Conservation (phyloP, 2,888 invertebrate genomes). For the Mimachlamys varia region DNA sequence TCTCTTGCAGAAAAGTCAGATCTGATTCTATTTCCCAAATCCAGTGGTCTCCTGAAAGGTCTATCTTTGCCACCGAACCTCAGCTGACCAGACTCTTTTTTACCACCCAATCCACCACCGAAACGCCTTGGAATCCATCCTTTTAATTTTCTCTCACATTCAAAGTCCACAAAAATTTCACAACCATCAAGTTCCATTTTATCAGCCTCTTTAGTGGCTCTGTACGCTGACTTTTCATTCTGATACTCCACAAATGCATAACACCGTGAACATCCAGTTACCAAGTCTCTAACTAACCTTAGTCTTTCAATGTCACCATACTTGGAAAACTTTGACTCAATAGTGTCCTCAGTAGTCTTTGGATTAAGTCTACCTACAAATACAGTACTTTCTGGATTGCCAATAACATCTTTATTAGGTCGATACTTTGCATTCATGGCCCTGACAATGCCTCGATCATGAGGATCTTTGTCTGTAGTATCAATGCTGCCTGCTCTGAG, state of each 20-base stretch:
- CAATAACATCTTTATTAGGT: constrained; percentile 83
- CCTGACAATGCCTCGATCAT: constrained; percentile 89
- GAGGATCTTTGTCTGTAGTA: constrained; percentile 91
- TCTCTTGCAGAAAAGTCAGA: constrained; percentile 48
- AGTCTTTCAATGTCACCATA: constrained; percentile 87
- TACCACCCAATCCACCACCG: constrained; percentile 94
- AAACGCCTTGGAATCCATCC: constrained; percentile 93
- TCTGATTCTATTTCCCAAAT: constrained; percentile 55
- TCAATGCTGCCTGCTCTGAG: constrained; percentile 93
- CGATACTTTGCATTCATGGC: constrained; percentile 85
- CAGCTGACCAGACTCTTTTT: constrained; percentile 93
- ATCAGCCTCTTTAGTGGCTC: constrained; percentile 86
- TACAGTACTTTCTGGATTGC: constrained; percentile 88
- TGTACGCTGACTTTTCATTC: constrained; percentile 84
- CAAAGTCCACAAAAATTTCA: constrained; percentile 89
- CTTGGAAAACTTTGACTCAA: constrained; percentile 82
- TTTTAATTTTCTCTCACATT: constrained; percentile 86
- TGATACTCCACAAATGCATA: constrained; percentile 94
- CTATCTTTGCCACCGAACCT: constrained; percentile 92
- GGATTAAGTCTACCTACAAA: constrained; percentile 90
- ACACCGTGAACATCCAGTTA: constrained; percentile 91
- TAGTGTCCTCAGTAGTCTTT: constrained; percentile 85
- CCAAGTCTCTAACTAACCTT: constrained; percentile 89
- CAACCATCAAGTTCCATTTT: constrained; percentile 86
- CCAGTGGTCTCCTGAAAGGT: constrained; percentile 85